Conservation (phyloP, 1,140 invertebrate genomes). For the Papilio aristodemus region DNA sequence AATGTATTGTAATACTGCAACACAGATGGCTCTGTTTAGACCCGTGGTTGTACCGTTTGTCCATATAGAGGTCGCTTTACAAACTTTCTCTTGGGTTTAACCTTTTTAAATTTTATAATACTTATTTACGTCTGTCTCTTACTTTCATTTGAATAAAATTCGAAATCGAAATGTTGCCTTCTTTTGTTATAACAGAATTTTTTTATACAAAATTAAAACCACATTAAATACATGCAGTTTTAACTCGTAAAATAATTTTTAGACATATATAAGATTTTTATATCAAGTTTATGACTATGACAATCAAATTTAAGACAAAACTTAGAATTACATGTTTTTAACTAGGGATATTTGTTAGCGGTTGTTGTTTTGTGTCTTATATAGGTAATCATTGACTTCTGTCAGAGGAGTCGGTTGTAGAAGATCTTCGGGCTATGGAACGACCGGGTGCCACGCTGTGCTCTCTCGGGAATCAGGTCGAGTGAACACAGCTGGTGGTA, state of each 20-base stretch:
- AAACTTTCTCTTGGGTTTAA: background rate
- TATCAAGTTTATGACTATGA: too few relatives aligned
- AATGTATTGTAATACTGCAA: background rate
- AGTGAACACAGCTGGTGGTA: constrained; percentile 99
- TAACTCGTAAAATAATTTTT: too few relatives aligned
- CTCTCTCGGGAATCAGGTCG: constrained; percentile 89
- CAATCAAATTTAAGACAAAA: too few relatives aligned
- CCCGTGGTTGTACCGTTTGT: background rate
- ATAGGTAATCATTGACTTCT: background rate
- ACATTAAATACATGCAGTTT: too few relatives aligned
- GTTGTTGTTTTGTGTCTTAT: background rate
- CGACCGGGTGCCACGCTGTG: constrained; percentile 95
- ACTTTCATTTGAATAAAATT: background rate
- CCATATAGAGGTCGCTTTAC: constrained; percentile 26
- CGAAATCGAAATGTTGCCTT: background rate
- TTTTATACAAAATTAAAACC: too few relatives aligned
- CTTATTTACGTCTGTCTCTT: background rate
- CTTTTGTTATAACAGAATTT: background rate
- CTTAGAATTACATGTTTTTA: too few relatives aligned
- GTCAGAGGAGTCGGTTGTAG: constrained; percentile 43
- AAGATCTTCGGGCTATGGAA: constrained; percentile 77
- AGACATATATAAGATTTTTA: too few relatives aligned
- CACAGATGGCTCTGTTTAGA: constrained; percentile 30
- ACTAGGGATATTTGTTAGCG: too few relatives aligned
- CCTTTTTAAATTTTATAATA: background rate